Evolutionary conservation across 2,888 invertebrate species (phyloP).

Genomic region (Drosophila cracens): DNA sequence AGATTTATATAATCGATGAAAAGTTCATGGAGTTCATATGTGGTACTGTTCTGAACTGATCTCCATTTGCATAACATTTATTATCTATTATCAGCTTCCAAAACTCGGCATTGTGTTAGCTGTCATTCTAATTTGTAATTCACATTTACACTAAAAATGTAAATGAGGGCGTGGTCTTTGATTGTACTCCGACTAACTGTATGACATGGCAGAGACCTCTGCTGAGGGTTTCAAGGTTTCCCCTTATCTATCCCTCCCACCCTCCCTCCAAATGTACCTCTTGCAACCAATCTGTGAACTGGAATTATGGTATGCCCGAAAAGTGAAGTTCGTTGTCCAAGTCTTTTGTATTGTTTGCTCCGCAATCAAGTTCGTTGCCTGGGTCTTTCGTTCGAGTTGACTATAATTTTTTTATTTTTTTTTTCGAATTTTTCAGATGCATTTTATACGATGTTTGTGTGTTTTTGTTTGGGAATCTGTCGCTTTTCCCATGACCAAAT

Average conservation of each 20-base stretch:
- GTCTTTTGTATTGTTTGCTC: slow-evolving; percentile 34
- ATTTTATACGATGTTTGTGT: slow-evolving; percentile 19
- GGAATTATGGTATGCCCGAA: neutral
- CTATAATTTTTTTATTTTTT: slow-evolving; percentile 2
- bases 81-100: neutral
- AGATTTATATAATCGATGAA: neutral
- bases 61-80: neutral
- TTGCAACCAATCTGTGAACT: neutral
- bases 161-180: slow-evolving; percentile 46
- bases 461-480: slow-evolving; percentile 9
- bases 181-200: slow-evolving; percentile 11
- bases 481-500: slow-evolving; percentile 54
- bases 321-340: slow-evolving; percentile 38
- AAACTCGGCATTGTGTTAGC: neutral
- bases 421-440: slow-evolving; percentile 26
- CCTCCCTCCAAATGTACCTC: neutral
- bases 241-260: neutral
- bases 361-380: slow-evolving; percentile 37
- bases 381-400: slow-evolving; percentile 37
- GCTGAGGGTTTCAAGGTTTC: slow-evolving; percentile 25
- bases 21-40: neutral
- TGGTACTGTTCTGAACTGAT: neutral
- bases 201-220: slow-evolving; percentile 11
- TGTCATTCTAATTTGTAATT: neutral
- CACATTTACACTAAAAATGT: slow-evolving; percentile 29